Base-by-base conservation (phyloP, 2,797 vertebrate genomes). In the Vipera latastei region DNA sequence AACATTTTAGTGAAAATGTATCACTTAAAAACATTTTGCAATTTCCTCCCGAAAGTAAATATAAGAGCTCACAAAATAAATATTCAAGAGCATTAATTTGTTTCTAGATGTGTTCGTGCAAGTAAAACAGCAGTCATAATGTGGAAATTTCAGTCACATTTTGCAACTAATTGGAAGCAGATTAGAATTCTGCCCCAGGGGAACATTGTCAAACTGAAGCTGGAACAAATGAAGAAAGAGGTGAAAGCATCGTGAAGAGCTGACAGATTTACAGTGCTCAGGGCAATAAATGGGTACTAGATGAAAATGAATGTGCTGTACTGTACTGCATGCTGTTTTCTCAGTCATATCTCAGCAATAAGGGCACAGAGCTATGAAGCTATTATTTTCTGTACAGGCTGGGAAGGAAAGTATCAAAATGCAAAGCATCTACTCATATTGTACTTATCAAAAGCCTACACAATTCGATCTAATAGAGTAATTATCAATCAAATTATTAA, bases 161-260 rank as follows among this genome's bases (percentile, higher is more conserved):
- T 98, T 97, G 97, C 97, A 98, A 98, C 98, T 98, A 98, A 98
- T 98, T 98, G 98, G 97, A 98, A 98, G 97, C 98, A 98, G 98
- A 98, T 98, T 98, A 98, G 97, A 98, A 97, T 98, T 98, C 97
- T 95, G 97, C 98, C 98, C 98, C 98, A 94, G 97, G 98, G 98
- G 98, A 98, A 97, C 97, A 97, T 97, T 98, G 98, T 98, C 98
- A 98, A 98, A 98, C 97, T 98, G 98, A 97, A 98, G 97, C 97
- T 96, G 95, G 95, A 97, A 97, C 97, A 97, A 98, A 98, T 97
- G 97, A 98, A 98, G 97, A 98, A 98, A 98, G 97, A 98, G 97
- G 97, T 97, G 98, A 98, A 97, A 97, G 97, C 96, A 95, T 97
- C 92, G 95, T 88, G 97, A 97, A 98, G 97, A 97, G 97, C 97